Base-by-base conservation (phyloP, 2,113 vertebrate genomes). In the Ancistrus triradiatus region DNA sequence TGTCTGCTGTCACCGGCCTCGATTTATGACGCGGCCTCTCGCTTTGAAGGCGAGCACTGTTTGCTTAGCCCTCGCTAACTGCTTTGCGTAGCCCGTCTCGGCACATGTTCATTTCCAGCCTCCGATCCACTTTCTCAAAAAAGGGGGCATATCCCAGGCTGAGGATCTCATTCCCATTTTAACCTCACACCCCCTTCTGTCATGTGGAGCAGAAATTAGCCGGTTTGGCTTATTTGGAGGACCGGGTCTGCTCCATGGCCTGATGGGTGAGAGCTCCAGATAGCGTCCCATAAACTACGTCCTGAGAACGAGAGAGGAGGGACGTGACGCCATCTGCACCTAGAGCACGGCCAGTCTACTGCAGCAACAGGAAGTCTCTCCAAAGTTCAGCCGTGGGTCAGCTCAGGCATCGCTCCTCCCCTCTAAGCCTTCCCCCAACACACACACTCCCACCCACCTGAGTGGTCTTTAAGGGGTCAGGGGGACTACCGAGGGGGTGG, bases 351-450 rank as follows among this genome's bases (percentile, higher is more conserved):
- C 42, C 53, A 58, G 37, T 66, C 69, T 74, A 58, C 56, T 55
- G 59, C 53, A 56, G 55, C 59, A 59, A 76, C 74, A 79, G 77
- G 77, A 79, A 79, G 73, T 77, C 69, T 73, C 38, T 21, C 55
- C 17, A 79, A 77, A 79, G 77, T 79, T 79, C 77, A 79, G 69
- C 74, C 59, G 11, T 70, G 77, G 74, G 77, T 79, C 77, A 79
- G 69, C 31, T 46, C 65, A 46, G 67, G 51, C 31, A 58, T 64
- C 1, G 56, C 63, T 72, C 73, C 69, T 31, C 73, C 73, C 33
- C 49, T 57, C 63, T 43, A 43, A 38, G 21, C 47, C 59, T 28
- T 51, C 49, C 11, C 31, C 51, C 43, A 43, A 35, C 62, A 69
- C 59, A 63, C 53, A 59, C 46, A 66, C 60, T 60, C 64, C 48